These are phyloP conservation scores for Thymallus thymallus DNA, from an alignment of 2,113 vertebrate species.

Conservation along the genomic window DNA sequence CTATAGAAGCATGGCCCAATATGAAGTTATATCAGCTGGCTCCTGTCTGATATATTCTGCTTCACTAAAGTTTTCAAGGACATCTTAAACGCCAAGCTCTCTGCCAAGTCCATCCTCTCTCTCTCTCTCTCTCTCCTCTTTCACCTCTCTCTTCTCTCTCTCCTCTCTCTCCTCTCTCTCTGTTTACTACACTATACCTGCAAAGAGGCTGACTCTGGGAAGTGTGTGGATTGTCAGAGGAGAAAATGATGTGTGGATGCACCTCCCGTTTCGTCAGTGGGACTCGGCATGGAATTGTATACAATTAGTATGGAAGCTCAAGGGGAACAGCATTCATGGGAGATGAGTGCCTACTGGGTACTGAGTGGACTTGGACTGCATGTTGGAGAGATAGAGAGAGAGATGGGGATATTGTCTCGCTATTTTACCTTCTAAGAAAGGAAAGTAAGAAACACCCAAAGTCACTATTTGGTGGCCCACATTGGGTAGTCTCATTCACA, in stretches of 20 bases:
- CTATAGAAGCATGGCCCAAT: too few relatives aligned
- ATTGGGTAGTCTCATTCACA: too few relatives aligned
- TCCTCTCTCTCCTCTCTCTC: conserved; percentile 17
- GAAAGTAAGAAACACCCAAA: not conserved
- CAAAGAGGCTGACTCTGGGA: conserved; percentile 71
- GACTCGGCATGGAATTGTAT: conserved; percentile 46
- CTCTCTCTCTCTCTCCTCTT: conserved; percentile 16
- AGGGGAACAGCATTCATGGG: conserved; percentile 43
- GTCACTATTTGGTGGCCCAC: too few relatives aligned
- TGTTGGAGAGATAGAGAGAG: not conserved
- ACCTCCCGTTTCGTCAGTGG: conserved; percentile 55
- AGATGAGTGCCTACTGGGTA: conserved; percentile 54
- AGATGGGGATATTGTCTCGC: too few relatives aligned
- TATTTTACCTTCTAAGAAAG: not conserved
- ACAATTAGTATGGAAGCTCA: conserved; percentile 65
- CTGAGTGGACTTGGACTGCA: conserved; percentile 8
- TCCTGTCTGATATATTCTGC: not conserved
- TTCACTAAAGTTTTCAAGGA: conserved; percentile 68
- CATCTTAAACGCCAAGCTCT: conserved; percentile 40
- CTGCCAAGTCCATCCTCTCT: conserved; percentile 36
- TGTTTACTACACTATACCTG: conserved; percentile 53
- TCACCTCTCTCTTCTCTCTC: conserved; percentile 4
- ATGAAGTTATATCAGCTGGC: too few relatives aligned
- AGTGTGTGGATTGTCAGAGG: conserved; percentile 54
- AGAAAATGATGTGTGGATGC: conserved; percentile 63